Conservation (phyloP, 2,888 invertebrate species). For the Hypselothyrea guttata region DNA sequence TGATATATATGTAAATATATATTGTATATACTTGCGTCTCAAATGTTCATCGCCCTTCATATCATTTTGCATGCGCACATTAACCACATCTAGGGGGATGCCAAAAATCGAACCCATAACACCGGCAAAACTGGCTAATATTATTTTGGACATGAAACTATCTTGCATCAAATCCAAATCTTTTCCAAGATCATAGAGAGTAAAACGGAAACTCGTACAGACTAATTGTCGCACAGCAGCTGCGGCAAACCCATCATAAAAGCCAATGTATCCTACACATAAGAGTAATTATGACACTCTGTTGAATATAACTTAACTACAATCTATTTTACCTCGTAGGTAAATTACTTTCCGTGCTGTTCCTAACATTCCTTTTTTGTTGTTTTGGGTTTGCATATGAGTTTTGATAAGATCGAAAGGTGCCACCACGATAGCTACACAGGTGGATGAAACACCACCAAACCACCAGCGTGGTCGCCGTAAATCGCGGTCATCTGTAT, state of each 20-base stretch:
- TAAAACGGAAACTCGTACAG: conserved; percentile 45
- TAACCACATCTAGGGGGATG: conserved; percentile 49
- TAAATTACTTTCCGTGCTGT: conserved; percentile 29
- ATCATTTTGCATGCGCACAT: conserved; percentile 54
- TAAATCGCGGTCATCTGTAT: conserved; percentile 8
- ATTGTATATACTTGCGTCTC: conserved; percentile 35
- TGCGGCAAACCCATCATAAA: conserved; percentile 57
- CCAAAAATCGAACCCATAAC: conserved; percentile 24
- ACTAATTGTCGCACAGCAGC: conserved; percentile 38
- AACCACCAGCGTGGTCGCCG: conserved; percentile 58
- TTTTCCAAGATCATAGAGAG: conserved; percentile 38
- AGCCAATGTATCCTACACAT: conserved; percentile 17
- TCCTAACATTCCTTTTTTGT: conserved; percentile 7
- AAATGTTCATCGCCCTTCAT: conserved; percentile 25
- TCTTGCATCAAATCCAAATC: conserved; percentile 15
- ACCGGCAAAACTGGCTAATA: conserved; percentile 41
- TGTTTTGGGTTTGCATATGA: conserved; percentile 51
- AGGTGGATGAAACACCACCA: conserved; percentile 48
- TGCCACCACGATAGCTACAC: conserved; percentile 40
- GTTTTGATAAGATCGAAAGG: conserved; percentile 54
- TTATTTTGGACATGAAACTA: conserved; percentile 18
- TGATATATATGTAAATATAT: no score
- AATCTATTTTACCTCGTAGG: conserved; percentile 17
- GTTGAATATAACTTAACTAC: background rate
- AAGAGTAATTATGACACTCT: background rate